These are phyloP conservation scores for Tachina lurida DNA, from an alignment of 2,888 invertebrate species.

Conservation along the genomic window DNA sequence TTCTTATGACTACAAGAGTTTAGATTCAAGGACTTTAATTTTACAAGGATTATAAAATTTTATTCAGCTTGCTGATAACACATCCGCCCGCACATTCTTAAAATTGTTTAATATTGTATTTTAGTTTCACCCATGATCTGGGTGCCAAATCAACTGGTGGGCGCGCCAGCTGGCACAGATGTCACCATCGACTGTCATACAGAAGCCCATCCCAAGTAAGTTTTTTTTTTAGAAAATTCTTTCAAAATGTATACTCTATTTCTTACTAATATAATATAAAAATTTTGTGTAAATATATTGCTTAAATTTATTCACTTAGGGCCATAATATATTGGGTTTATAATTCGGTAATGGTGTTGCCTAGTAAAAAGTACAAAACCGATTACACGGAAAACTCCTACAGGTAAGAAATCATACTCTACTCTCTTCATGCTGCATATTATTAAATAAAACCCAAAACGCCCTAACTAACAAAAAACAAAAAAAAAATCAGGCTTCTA, in stretches of 20 bases:
- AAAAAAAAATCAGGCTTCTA: too few relatives aligned
- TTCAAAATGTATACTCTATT: neutral
- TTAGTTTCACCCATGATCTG: slow-evolving; percentile 96
- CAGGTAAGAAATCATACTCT: slow-evolving; percentile 83
- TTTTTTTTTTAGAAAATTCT: slow-evolving; percentile 66
- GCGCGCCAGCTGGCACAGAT: slow-evolving; percentile 94
- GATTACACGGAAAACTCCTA: slow-evolving; percentile 93
- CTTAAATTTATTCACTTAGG: slow-evolving; percentile 80
- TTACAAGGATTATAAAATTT: slow-evolving; percentile 13
- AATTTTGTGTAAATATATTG: neutral
- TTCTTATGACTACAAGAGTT: neutral
- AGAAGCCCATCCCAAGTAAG: slow-evolving; percentile 91
- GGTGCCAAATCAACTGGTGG: slow-evolving; percentile 96
- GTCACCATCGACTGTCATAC: slow-evolving; percentile 96
- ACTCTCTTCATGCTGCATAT: neutral
- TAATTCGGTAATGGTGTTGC: slow-evolving; percentile 94
- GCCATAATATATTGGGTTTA: slow-evolving; percentile 97
- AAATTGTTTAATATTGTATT: neutral
- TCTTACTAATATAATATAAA: neutral
- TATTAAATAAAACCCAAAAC: too few relatives aligned
- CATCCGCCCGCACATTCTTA: neutral
- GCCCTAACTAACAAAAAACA: too few relatives aligned
- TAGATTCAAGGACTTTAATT: slow-evolving; percentile 14
- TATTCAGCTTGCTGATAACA: neutral
- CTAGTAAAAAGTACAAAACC: slow-evolving; percentile 93